Evolutionary conservation across 2,888 invertebrate species (phyloP).

Genomic region (Cephus pygmeus): DNA sequence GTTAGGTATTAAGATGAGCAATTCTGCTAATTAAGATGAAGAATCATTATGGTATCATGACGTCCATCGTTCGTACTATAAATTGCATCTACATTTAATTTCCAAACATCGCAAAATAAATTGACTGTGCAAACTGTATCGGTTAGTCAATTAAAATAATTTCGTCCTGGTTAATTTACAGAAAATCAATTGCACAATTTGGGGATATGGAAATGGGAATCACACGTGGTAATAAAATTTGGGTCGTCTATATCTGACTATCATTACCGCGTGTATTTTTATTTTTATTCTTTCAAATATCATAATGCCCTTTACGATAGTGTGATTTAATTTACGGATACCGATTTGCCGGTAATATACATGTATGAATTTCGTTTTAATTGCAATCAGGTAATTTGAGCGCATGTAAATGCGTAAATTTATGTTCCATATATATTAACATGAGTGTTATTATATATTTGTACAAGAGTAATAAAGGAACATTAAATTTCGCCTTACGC

Average conservation of each 20-base stretch:
- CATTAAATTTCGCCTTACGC: conserved; percentile 37
- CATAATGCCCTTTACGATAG: not conserved
- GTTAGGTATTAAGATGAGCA: not conserved
- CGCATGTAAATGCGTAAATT: conserved; percentile 33
- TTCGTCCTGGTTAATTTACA: not conserved
- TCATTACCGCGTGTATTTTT: not conserved
- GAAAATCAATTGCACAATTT: not conserved
- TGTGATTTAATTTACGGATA: conserved; percentile 18
- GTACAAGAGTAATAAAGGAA: conserved; percentile 36
- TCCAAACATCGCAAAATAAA: not conserved
- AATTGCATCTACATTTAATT: not conserved
- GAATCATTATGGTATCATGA: not conserved
- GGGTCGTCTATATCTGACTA: not conserved
- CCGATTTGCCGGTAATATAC: conserved; percentile 48
- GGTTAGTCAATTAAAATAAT: not conserved
- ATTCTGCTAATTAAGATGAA: not conserved
- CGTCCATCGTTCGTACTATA: not conserved
- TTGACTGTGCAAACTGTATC: not conserved
- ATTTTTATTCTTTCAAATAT: not conserved
- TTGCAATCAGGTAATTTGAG: conserved; percentile 45
- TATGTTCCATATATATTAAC: not conserved
- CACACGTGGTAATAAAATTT: not conserved
- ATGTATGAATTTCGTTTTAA: conserved; percentile 50
- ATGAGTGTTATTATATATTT: conserved; percentile 41
- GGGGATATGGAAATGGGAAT: not conserved